Evolutionary conservation across 2,113 vertebrate genomes (phyloP).

Genomic region (Illadopsis cleaveri): DNA sequence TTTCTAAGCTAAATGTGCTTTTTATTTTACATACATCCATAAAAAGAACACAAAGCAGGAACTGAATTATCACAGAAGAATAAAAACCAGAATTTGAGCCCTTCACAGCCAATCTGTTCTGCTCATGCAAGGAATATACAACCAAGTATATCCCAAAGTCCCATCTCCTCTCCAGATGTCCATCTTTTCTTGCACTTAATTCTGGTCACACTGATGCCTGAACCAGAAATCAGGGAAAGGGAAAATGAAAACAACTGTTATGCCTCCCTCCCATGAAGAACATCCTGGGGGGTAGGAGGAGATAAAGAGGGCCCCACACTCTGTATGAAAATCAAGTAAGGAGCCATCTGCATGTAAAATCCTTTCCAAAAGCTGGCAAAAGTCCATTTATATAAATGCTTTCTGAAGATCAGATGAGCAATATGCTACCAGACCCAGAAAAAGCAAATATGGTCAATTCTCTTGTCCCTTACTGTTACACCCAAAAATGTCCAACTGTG

Average conservation of each 20-base stretch:
- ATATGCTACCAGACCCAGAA: slow-evolving; percentile 2
- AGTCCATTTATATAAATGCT: slow-evolving; percentile 23
- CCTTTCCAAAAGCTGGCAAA: neutral
- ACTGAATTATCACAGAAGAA: neutral
- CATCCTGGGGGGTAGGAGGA: slow-evolving; percentile 23
- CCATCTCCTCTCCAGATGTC: slow-evolving; percentile 57
- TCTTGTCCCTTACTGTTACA: neutral
- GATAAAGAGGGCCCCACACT: slow-evolving; percentile 2
- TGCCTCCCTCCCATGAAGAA: slow-evolving; percentile 52
- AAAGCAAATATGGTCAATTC: neutral
- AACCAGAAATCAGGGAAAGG: slow-evolving; percentile 12
- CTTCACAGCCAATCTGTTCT: neutral
- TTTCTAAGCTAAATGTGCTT: neutral
- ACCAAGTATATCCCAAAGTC: neutral
- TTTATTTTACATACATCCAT: neutral
- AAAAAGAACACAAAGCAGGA: neutral
- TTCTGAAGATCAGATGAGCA: slow-evolving; percentile 9
- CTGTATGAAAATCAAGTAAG: neutral
- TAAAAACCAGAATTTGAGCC: neutral
- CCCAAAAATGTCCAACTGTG: neutral
- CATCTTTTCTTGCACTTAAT: slow-evolving; percentile 45
- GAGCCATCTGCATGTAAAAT: slow-evolving; percentile 42
- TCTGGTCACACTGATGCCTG: slow-evolving; percentile 6
- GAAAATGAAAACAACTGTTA: slow-evolving; percentile 29
- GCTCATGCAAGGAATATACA: neutral